Evolutionary conservation across 1,140 invertebrate species (phyloP).

Genomic region (Caenorhabditis tropicalis): DNA sequence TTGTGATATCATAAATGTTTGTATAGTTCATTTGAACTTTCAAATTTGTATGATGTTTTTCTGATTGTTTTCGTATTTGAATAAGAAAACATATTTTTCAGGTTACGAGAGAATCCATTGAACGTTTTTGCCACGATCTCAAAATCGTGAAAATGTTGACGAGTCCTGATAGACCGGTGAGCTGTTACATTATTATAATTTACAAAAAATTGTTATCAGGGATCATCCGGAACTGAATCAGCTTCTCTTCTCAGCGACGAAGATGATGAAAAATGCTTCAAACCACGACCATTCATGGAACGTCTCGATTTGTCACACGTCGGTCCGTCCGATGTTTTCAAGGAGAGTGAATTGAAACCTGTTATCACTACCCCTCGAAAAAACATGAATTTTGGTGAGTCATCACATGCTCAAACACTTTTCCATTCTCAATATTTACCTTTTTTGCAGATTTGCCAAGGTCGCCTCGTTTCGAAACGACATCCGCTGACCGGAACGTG

Average conservation of each 20-base stretch:
- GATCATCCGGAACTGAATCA: background rate
- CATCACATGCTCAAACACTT: background rate
- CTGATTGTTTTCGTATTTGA: too few relatives aligned
- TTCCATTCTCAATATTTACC: slow-evolving; percentile 20
- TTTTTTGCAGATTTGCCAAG: slow-evolving; percentile 38
- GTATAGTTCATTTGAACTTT: too few relatives aligned
- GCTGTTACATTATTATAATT: background rate
- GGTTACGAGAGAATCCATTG: background rate
- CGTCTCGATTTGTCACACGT: background rate
- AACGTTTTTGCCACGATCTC: slow-evolving; percentile 6
- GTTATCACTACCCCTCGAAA: slow-evolving; percentile 24
- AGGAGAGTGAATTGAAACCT: background rate
- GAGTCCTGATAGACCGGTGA: background rate
- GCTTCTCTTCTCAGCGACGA: background rate
- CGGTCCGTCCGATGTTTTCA: background rate
- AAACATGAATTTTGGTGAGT: slow-evolving; percentile 28
- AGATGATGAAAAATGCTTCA: background rate
- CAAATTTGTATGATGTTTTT: too few relatives aligned
- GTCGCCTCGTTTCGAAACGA: slow-evolving; percentile 32
- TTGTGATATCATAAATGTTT: too few relatives aligned
- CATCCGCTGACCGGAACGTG: slow-evolving; percentile 40
- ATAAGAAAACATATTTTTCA: background rate
- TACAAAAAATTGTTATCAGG: background rate
- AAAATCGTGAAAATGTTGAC: slow-evolving; percentile 9
- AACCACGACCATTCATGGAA: background rate